Conservation (phyloP, 2,888 invertebrate species). For the Leptogaster cylindrica region DNA sequence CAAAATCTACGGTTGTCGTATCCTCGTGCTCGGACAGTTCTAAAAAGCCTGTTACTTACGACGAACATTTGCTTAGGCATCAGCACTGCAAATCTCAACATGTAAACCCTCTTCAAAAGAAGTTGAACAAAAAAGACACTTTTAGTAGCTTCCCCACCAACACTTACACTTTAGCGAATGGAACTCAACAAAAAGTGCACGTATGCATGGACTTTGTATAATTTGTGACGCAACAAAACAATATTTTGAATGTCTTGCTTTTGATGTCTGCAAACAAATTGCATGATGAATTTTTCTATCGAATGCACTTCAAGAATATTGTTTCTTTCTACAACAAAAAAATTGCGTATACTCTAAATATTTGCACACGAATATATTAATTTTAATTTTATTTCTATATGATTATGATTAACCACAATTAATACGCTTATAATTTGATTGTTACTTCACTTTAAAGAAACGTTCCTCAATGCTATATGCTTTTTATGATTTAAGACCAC, state of each 20-base stretch:
- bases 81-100: conserved; percentile 48
- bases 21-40: conserved; percentile 49
- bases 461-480: too few relatives aligned
- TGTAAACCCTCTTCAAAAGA: conserved; percentile 46
- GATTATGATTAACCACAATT: too few relatives aligned
- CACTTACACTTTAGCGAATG: conserved; percentile 50
- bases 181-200: conserved; percentile 59
- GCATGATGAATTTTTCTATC: neutral
- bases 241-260: conserved; percentile 3
- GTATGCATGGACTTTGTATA: conserved; percentile 55
- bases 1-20: conserved; percentile 52
- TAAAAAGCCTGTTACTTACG: conserved; percentile 47
- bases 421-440: too few relatives aligned
- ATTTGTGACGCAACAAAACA: conserved; percentile 30
- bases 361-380: too few relatives aligned
- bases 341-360: too few relatives aligned
- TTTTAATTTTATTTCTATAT: too few relatives aligned
- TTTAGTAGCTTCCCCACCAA: conserved; percentile 42
- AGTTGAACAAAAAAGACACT: conserved; percentile 44
- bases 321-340: too few relatives aligned
- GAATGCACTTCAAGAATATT: too few relatives aligned
- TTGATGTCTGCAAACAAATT: neutral
- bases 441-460: too few relatives aligned
- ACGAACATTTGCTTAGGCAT: conserved; percentile 47
- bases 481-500: too few relatives aligned